These are phyloP conservation scores for Alces alces DNA, from an alignment of 2,113 vertebrate species.

Conservation along the genomic window DNA sequence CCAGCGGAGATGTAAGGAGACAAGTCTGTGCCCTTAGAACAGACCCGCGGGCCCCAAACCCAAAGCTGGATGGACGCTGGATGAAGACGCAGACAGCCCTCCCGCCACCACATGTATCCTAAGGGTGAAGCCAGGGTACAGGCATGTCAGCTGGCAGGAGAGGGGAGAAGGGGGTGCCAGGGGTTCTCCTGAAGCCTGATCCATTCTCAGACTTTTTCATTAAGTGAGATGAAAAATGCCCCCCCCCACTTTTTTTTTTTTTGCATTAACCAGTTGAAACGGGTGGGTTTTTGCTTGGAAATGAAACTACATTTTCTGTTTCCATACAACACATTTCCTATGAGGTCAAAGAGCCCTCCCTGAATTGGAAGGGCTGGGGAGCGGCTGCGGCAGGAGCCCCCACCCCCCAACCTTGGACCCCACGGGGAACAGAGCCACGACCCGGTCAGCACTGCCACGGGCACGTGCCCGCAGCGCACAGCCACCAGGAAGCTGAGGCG, in stretches of 20 bases:
- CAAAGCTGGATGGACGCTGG: not conserved
- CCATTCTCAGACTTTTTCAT: not conserved
- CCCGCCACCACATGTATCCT: not conserved
- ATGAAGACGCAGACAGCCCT: not conserved
- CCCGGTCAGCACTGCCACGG: constrained; percentile 12
- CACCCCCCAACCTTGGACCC: not conserved
- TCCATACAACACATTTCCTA: not conserved
- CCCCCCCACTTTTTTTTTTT: not conserved
- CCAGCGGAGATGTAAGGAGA: not conserved
- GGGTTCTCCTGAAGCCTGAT: not conserved
- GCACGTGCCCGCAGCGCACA: constrained; percentile 37
- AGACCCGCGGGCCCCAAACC: not conserved
- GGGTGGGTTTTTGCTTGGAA: not conserved
- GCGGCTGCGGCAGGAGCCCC: not conserved
- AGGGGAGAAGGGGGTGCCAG: fast-evolving
- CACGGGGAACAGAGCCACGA: not conserved
- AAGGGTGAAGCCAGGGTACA: not conserved
- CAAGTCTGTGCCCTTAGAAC: not conserved
- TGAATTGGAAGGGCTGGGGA: not conserved
- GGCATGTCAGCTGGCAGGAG: not conserved
- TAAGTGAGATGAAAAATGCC: not conserved
- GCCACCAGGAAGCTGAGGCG: constrained; percentile 46
- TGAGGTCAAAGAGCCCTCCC: not conserved
- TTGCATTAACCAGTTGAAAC: not conserved
- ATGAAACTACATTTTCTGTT: not conserved